Percentiles rank a stretch among this genome's conserved stretches.
These are phyloP conservation scores for Lepisosteus osseus DNA, from an alignment of 2,113 vertebrate genomes.

Conservation along the genomic window DNA sequence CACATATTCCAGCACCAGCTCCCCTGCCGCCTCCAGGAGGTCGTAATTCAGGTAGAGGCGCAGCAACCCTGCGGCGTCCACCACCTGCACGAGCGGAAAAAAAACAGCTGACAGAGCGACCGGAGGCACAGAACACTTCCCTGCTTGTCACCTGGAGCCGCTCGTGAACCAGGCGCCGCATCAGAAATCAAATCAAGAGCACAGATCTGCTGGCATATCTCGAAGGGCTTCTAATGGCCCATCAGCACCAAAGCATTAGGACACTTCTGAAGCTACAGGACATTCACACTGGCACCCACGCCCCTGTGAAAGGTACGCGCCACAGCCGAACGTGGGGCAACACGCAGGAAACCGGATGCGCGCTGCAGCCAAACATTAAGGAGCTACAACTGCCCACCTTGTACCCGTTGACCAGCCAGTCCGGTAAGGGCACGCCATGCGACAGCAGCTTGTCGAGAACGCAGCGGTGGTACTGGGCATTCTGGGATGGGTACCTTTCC, in stretches of 20 bases:
- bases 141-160: neutral
- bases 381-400: constrained; percentile 66
- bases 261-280: no score
- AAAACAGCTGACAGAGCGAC: neutral
- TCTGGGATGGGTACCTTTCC: constrained; percentile 72
- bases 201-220: no score
- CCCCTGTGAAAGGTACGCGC: neutral
- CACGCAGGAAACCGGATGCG: neutral
- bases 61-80: constrained; percentile 81
- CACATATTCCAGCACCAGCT: constrained; percentile 85
- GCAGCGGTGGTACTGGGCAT: constrained; percentile 76
- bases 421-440: constrained; percentile 82
- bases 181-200: neutral
- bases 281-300: no score
- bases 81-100: constrained; percentile 53
- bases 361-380: no score
- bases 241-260: no score
- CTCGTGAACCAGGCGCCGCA: neutral
- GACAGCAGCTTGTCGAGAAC: constrained; percentile 90
- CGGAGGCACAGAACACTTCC: neutral
- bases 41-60: constrained; percentile 90
- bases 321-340: neutral
- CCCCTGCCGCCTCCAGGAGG: constrained; percentile 80
- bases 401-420: constrained; percentile 87
- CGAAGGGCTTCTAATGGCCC: no score